phyloP scores from a whole-genome alignment of 2,113 vertebrate species.

The Gobio gobio region DNA sequence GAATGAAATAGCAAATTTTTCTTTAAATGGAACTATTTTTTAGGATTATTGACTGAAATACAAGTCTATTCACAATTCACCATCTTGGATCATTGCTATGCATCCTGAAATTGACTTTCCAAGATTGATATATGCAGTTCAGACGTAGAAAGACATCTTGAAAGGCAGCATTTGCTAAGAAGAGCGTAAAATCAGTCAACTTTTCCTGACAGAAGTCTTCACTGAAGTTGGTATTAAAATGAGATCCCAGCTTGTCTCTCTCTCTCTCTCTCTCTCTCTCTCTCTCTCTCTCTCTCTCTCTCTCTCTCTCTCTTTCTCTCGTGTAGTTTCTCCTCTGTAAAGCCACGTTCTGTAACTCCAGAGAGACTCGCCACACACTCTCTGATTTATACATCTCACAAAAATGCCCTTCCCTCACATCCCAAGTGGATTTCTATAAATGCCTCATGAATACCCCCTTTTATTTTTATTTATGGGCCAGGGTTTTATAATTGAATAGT shows the following conservation, averaged over 20 bases:
- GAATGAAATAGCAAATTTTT: neutral
- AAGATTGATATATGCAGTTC: neutral
- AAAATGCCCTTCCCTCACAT: constrained; percentile 57
- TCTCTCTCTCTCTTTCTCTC: too few species aligned
- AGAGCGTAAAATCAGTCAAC: neutral
- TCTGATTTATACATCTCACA: constrained; percentile 56
- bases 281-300: too few species aligned
- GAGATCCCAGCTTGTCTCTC: neutral
- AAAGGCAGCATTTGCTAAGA: neutral
- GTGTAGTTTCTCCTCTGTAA: constrained; percentile 38
- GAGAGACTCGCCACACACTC: constrained; percentile 42
- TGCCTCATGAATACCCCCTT: constrained; percentile 69
- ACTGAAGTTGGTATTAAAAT: neutral
- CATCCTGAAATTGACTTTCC: neutral
- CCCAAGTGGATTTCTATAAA: constrained; percentile 75
- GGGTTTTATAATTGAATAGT: constrained; percentile 89
- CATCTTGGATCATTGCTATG: neutral
- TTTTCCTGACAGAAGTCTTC: neutral
- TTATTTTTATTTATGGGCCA: constrained; percentile 84
- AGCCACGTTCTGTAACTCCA: constrained; percentile 7
- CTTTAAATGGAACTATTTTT: neutral
- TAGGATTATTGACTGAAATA: neutral
- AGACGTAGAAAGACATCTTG: neutral
- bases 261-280: too few species aligned
- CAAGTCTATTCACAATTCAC: neutral